Base-by-base conservation (phyloP, 2,888 invertebrate genomes). In the Rotaria macrura region DNA sequence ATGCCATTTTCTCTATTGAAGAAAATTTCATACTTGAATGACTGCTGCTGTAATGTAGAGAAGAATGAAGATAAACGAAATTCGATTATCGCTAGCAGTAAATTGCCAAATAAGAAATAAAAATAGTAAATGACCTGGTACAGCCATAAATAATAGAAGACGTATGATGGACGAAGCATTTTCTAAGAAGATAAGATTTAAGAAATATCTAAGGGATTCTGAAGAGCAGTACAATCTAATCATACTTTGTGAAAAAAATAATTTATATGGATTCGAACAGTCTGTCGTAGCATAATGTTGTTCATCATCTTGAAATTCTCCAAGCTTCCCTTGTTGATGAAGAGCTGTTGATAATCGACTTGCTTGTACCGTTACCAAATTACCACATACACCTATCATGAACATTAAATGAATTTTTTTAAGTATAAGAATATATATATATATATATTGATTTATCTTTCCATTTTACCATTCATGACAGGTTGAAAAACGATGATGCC, bases 401-500 rank as follows among this genome's bases (percentile, higher is more conserved):
- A 79, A 74, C 23, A 9, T n/a, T 34, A 54, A 25, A 10, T 2
- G 3, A 5, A 20, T 65, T 34, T 6, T 79, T 79, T 14, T 20
- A n/a, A 1, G 17, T 17, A 20, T n/a, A 52, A 29, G 2, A 65
- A 47, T 2, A 17, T 4, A 47, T 12, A 47, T 14, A 47, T 4
- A 65, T 87, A 88, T 85, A 1, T 49, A 12, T 49, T n/a, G n/a
- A n/a, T n/a, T n/a, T n/a, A n/a, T n/a, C n/a, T n/a, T n/a, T n/a
- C n/a, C 14, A 4, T 49, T 88, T 91, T 95, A 79, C 79, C 96
- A 92, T 96, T 96, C 87, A 96, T 95, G 85, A 96, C 94, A 88
- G 96, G 93, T 91, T 96, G 96, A 91, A 95, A 96, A 85, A 95
- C 95, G 86, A 96, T 96, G 88, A 96, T 94, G 85, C 95, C 95